phyloP scores from a whole-genome alignment of 1,140 invertebrate genomes.

The Lamellibrachia luymesi region DNA sequence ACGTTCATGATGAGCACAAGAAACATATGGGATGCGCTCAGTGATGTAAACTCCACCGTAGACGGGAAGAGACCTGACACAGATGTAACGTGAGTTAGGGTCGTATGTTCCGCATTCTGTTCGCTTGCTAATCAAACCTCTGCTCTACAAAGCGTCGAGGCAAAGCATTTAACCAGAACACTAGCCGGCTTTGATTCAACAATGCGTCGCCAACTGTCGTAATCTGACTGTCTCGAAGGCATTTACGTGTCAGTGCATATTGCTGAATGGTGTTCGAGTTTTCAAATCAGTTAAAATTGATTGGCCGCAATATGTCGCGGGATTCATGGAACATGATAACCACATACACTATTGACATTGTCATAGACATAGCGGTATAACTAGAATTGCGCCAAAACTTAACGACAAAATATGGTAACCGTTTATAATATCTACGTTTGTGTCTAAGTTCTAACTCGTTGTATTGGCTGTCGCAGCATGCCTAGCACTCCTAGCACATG shows the following conservation, averaged over 20 bases:
- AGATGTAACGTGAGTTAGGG: background rate
- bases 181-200: background rate
- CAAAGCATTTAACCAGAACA: background rate
- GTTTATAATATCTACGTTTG: background rate
- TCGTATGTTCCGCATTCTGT: background rate
- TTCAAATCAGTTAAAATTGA: background rate
- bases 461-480: background rate
- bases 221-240: background rate
- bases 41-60: background rate
- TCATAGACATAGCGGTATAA: background rate
- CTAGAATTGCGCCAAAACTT: background rate
- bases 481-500: background rate
- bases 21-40: constrained; percentile 1
- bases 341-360: background rate
- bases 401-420: background rate
- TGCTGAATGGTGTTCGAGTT: background rate
- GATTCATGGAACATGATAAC: background rate
- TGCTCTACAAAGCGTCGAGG: background rate
- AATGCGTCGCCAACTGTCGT: background rate
- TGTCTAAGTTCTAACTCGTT: background rate
- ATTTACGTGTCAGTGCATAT: background rate
- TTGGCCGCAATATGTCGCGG: background rate
- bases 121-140: background rate
- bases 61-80: background rate
- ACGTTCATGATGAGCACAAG: constrained; percentile 4